Evolutionary conservation across 1,140 invertebrate genomes (phyloP).

Genomic region (Sycophila sp.): DNA sequence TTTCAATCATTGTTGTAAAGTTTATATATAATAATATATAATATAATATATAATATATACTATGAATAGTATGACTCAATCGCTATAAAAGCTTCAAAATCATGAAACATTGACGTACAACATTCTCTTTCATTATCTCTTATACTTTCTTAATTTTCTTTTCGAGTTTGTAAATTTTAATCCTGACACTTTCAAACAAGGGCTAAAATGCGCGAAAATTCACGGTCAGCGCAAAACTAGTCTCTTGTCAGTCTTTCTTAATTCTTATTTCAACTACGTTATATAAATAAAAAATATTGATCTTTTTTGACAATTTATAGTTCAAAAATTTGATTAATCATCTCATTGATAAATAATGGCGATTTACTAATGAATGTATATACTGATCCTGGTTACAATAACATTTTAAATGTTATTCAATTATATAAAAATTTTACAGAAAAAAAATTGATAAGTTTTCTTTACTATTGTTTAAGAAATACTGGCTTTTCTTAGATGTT

Average conservation of each 20-base stretch:
- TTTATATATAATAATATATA: too few species aligned
- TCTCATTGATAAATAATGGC: background rate
- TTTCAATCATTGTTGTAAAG: background rate
- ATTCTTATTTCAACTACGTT: too few species aligned
- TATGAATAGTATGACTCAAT: constrained; percentile 13
- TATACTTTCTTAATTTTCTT: background rate
- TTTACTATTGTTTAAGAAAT: too few species aligned
- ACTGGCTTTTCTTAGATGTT: too few species aligned
- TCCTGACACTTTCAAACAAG: background rate
- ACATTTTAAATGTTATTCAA: background rate
- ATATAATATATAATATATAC: constrained; percentile 15
- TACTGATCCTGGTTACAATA: background rate
- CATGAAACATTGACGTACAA: background rate
- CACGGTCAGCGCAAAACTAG: background rate
- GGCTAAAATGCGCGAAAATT: background rate
- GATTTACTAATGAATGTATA: constrained; percentile 5
- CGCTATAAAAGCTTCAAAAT: background rate
- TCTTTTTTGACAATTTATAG: background rate
- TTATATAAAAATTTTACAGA: background rate
- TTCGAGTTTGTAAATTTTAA: background rate
- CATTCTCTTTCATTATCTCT: background rate
- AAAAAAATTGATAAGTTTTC: background rate
- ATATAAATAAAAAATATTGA: constrained; percentile 9
- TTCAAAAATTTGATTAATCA: constrained; percentile 2
- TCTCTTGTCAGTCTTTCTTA: background rate